Evolutionary conservation across 2,888 invertebrate species (phyloP).

Genomic region (Drosophila pseudotakahashii): DNA sequence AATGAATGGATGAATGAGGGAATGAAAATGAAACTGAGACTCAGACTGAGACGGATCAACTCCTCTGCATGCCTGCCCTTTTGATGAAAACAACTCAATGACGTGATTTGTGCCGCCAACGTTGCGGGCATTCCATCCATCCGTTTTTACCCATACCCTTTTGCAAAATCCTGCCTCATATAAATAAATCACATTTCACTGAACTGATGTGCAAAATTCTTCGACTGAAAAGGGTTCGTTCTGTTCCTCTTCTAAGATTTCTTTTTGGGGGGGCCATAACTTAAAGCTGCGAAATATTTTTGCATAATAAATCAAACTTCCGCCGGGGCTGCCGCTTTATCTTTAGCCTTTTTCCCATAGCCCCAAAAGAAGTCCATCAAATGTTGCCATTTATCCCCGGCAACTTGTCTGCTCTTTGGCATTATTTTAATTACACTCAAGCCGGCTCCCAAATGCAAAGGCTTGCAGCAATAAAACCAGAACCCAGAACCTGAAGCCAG

Average conservation of each 20-base stretch:
- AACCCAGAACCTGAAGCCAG: conserved; percentile 28
- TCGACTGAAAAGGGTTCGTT: conserved; percentile 14
- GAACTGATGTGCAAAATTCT: conserved; percentile 77
- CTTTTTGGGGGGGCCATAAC: conserved; percentile 42
- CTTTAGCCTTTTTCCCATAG: conserved; percentile 18
- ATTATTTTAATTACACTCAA: conserved; percentile 75
- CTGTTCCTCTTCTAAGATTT: conserved; percentile 25
- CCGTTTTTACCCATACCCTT: conserved; percentile 1
- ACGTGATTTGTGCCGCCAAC: conserved; percentile 81
- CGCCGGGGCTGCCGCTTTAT: conserved; percentile 51
- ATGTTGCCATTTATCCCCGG: conserved; percentile 45
- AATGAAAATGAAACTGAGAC: neutral
- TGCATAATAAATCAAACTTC: conserved; percentile 81
- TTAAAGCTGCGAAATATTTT: conserved; percentile 65
- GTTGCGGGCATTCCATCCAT: conserved; percentile 47
- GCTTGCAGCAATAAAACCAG: conserved; percentile 33
- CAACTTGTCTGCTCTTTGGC: conserved; percentile 53
- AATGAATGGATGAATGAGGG: conserved; percentile 58
- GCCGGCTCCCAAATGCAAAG: conserved; percentile 27
- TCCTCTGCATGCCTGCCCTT: conserved; percentile 74
- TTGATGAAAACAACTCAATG: conserved; percentile 81
- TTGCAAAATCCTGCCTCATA: conserved; percentile 54
- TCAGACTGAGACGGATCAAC: neutral
- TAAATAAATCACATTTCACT: conserved; percentile 71
- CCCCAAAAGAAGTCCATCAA: conserved; percentile 43